phyloP scores from a whole-genome alignment of 2,888 invertebrate species.

The Lissonota sp. region DNA sequence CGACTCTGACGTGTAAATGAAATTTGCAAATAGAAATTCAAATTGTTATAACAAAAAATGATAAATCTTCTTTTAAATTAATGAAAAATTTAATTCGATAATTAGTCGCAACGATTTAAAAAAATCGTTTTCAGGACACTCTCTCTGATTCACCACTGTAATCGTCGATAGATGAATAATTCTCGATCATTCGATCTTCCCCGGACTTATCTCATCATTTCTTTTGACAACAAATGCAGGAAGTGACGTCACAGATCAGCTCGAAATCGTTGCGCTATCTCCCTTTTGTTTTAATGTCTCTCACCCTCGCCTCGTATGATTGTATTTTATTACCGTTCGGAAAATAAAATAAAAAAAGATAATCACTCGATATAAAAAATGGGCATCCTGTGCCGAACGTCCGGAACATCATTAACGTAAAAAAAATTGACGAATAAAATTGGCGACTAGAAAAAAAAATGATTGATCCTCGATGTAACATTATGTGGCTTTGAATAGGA shows the following conservation, averaged over 20 bases:
- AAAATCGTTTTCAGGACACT: neutral
- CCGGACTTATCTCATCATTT: neutral
- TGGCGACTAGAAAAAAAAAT: constrained; percentile 9
- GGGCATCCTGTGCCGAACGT: neutral
- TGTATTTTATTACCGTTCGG: constrained; percentile 1
- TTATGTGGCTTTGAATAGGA: neutral
- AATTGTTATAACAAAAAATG: no score
- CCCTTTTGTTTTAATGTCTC: neutral
- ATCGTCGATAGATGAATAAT: neutral
- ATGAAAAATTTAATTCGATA: neutral
- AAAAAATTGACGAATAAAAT: neutral
- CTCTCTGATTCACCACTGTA: neutral
- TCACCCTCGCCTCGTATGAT: neutral
- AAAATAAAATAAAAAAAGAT: constrained; percentile 11
- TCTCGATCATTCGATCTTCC: no score
- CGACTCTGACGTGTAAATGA: no score
- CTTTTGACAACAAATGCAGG: constrained; percentile 26
- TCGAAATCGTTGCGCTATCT: neutral
- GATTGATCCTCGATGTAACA: neutral
- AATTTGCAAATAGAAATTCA: no score
- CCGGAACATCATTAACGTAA: neutral
- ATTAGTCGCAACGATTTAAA: no score
- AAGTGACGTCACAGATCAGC: constrained; percentile 31
- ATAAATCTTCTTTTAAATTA: no score
- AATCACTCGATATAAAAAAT: neutral